These are phyloP conservation scores for Napeogenes sylphis DNA, from an alignment of 2,888 invertebrate genomes.

Conservation along the genomic window DNA sequence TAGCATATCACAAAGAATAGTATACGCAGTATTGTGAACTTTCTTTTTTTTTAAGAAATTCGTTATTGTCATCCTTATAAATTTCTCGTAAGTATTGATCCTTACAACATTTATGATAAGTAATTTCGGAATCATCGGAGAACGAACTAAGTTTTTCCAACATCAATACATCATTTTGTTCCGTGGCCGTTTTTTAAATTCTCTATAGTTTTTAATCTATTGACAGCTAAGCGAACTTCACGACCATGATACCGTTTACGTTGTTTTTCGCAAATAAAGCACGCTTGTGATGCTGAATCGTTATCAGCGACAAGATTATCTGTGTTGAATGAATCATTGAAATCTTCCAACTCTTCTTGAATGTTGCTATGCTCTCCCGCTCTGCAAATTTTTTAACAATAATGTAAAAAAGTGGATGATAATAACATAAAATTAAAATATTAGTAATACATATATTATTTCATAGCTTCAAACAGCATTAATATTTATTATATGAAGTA, in stretches of 20 bases:
- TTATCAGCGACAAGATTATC: constrained; percentile 24
- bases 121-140: constrained; percentile 30
- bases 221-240: constrained; percentile 31
- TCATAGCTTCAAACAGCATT: constrained; percentile 16
- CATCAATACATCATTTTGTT: constrained; percentile 27
- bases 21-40: constrained; percentile 32
- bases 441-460: constrained; percentile 11
- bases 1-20: constrained; percentile 33
- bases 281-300: constrained; percentile 14
- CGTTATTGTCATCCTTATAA: constrained; percentile 17
- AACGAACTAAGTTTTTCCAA: constrained; percentile 32
- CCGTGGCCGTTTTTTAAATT: constrained; percentile 31
- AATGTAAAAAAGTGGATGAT: too few species aligned
- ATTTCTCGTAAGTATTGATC: constrained; percentile 32
- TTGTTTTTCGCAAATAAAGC: constrained; percentile 32
- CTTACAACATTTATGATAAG: constrained; percentile 31
- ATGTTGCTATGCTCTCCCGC: too few species aligned
- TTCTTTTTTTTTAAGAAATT: constrained; percentile 30
- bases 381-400: background rate
- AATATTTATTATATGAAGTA: constrained; percentile 28
- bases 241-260: constrained; percentile 32
- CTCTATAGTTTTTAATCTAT: constrained; percentile 30
- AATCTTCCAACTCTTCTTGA: too few species aligned
- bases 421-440: too few species aligned
- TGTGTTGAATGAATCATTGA: too few species aligned